Conservation (phyloP, 1,140 invertebrate genomes). For the Portunus trituberculatus region DNA sequence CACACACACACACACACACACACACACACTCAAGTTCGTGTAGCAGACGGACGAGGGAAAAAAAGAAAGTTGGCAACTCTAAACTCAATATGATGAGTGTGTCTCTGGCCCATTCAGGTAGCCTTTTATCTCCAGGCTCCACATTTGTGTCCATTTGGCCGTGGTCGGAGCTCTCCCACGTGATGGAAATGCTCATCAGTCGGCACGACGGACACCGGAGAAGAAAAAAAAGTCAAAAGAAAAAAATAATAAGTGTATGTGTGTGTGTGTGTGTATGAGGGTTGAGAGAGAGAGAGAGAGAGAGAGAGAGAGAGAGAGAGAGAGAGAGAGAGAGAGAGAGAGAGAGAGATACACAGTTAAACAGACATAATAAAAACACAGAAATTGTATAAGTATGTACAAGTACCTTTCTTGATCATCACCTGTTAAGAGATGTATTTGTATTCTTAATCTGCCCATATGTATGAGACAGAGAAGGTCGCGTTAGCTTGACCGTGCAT, state of each 20-base stretch:
- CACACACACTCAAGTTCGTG: background rate
- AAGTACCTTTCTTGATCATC: no score
- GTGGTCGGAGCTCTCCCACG: conserved; percentile 24
- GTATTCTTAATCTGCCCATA: no score
- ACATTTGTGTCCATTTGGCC: conserved; percentile 54
- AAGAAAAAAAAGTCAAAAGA: background rate
- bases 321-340: background rate
- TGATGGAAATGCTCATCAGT: conserved; percentile 35
- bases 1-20: background rate
- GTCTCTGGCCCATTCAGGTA: conserved; percentile 2
- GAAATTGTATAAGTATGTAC: no score
- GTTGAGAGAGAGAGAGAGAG: background rate
- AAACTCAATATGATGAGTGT: conserved; percentile 58
- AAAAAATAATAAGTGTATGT: no score
- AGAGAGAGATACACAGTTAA: no score
- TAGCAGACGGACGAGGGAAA: background rate
- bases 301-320: background rate
- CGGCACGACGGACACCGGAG: background rate
- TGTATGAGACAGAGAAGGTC: no score
- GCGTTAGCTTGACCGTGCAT: no score
- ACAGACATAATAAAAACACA: no score
- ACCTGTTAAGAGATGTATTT: no score
- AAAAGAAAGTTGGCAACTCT: conserved; percentile 27
- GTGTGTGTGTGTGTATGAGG: no score
- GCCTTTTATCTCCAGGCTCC: conserved; percentile 45